Conservation (phyloP, 1,140 invertebrate species). For the Phocides pigmalion region DNA sequence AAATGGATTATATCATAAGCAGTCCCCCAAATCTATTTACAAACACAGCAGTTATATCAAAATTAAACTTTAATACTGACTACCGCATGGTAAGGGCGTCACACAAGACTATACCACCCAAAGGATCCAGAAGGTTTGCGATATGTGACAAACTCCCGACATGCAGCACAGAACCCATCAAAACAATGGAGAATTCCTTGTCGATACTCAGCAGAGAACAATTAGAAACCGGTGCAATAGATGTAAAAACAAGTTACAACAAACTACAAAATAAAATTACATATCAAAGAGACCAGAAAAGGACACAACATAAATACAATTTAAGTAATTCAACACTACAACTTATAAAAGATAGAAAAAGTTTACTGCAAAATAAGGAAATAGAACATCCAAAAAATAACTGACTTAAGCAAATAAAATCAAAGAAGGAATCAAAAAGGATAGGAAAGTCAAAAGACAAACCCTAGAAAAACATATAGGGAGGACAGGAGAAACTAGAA, state of each 20-base stretch:
- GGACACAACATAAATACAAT: slow-evolving; percentile 23
- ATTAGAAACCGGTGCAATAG: slow-evolving; percentile 1
- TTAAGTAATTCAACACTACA: neutral
- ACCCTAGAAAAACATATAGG: neutral
- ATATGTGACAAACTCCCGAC: slow-evolving; percentile 22
- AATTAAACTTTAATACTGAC: neutral
- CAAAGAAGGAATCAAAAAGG: slow-evolving; percentile 25
- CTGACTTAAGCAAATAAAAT: slow-evolving; percentile 35
- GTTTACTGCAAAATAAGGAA: neutral
- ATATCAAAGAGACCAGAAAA: slow-evolving; percentile 25
- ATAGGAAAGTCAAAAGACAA: slow-evolving; percentile 28
- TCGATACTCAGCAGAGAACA: slow-evolving; percentile 25
- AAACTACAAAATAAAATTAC: slow-evolving; percentile 24
- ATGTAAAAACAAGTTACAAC: slow-evolving; percentile 30
- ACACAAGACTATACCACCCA: slow-evolving; percentile 21
- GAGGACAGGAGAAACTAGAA: slow-evolving; percentile 34
- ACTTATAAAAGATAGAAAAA: neutral
- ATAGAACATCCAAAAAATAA: slow-evolving; percentile 19
- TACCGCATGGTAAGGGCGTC: slow-evolving; percentile 1
- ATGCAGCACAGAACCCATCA: slow-evolving; percentile 31
- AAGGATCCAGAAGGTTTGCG: slow-evolving; percentile 26
- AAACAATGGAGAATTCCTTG: slow-evolving; percentile 27
- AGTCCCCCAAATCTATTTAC: slow-evolving; percentile 1
- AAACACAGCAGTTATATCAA: neutral
- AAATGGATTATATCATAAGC: slow-evolving; percentile 16